These are phyloP conservation scores for Otolemur garnettii DNA, from an alignment of 2,113 vertebrate genomes.

Conservation along the genomic window DNA sequence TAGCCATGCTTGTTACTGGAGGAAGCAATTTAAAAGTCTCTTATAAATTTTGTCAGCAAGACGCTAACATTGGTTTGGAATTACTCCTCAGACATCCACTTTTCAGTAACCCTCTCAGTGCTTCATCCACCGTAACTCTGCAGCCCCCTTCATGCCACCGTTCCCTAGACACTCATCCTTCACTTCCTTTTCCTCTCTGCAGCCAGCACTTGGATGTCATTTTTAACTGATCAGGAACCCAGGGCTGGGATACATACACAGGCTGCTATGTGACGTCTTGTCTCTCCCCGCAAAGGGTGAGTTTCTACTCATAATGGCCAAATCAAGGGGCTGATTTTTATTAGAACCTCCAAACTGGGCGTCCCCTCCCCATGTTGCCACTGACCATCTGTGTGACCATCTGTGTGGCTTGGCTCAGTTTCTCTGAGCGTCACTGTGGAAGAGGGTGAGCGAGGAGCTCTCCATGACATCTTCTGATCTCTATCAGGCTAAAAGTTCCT, in stretches of 20 bases:
- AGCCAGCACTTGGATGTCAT: neutral
- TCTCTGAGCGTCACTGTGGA: neutral
- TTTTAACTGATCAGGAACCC: conserved; percentile 9
- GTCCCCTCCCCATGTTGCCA: neutral
- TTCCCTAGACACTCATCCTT: neutral
- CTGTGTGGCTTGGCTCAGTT: neutral
- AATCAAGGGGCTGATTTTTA: conserved; percentile 32
- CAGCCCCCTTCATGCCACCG: neutral
- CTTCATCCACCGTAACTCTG: neutral
- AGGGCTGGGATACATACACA: neutral
- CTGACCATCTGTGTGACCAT: conserved; percentile 22
- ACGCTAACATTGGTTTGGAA: neutral
- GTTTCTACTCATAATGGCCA: neutral
- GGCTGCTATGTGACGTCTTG: neutral
- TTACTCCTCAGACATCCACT: conserved; percentile 21
- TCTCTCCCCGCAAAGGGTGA: neutral
- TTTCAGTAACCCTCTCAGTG: neutral
- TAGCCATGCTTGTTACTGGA: conserved; percentile 67
- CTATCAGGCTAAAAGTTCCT: neutral
- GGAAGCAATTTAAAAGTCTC: conserved; percentile 70
- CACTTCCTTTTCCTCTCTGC: neutral
- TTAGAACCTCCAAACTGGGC: neutral
- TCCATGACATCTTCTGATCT: neutral
- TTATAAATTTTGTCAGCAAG: conserved; percentile 65
- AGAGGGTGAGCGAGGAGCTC: neutral